These are phyloP conservation scores for Pseudoatta argentina DNA, from an alignment of 1,140 invertebrate species.

Conservation along the genomic window DNA sequence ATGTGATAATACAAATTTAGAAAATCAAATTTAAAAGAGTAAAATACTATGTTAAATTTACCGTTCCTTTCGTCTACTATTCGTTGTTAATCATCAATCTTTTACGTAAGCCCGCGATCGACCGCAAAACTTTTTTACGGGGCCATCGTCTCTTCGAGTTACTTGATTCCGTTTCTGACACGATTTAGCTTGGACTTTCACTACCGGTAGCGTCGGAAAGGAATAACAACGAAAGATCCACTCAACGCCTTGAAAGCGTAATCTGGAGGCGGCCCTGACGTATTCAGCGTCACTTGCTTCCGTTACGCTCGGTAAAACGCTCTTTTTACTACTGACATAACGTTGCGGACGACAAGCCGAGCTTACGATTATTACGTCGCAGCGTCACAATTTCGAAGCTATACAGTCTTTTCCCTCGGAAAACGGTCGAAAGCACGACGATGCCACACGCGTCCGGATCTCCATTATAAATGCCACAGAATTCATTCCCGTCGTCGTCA, in stretches of 20 bases:
- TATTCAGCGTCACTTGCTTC: constrained; percentile 43
- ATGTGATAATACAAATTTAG: not conserved
- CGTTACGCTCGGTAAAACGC: constrained; percentile 60
- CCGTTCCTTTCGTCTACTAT: not conserved
- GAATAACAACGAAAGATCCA: constrained; percentile 56
- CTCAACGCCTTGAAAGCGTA: constrained; percentile 46
- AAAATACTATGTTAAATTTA: not conserved
- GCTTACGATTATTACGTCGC: constrained; percentile 69
- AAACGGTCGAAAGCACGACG: constrained; percentile 19
- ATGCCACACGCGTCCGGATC: constrained; percentile 42
- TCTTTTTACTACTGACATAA: constrained; percentile 66
- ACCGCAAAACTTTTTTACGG: constrained; percentile 37
- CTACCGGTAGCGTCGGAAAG: constrained; percentile 1
- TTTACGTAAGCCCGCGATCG: not conserved
- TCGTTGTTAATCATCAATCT: constrained; percentile 20
- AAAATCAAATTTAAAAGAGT: not conserved
- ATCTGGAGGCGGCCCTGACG: constrained; percentile 39
- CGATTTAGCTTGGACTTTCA: constrained; percentile 51
- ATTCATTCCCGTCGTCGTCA: constrained; percentile 61
- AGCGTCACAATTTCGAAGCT: not conserved
- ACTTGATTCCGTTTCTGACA: constrained; percentile 12
- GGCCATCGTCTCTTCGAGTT: constrained; percentile 14
- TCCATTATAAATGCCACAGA: constrained; percentile 63
- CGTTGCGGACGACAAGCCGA: constrained; percentile 44
- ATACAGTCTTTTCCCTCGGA: constrained; percentile 20